Conservation (phyloP, 2,797 vertebrate species). For the Craterocephalus amniculus region DNA sequence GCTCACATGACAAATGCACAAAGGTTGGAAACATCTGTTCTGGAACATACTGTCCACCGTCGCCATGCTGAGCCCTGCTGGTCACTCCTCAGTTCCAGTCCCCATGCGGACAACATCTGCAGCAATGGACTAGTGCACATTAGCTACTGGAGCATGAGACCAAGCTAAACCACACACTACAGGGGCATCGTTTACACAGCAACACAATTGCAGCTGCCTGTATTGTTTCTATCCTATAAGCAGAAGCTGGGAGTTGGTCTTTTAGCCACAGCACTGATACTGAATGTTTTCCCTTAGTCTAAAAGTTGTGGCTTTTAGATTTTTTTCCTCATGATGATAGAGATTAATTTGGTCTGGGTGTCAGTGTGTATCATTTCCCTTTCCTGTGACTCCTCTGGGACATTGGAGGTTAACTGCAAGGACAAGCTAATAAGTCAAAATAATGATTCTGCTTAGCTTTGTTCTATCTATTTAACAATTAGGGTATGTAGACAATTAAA, state of each 20-base stretch:
- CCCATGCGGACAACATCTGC: conserved; percentile 79
- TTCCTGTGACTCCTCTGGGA: not conserved
- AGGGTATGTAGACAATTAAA: not conserved
- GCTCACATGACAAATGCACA: conserved; percentile 76
- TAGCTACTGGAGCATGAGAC: conserved; percentile 74
- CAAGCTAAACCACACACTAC: conserved; percentile 64
- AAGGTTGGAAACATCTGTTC: conserved; percentile 83
- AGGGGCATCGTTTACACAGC: conserved; percentile 36
- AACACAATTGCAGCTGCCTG: conserved; percentile 19
- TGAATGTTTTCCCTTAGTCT: not conserved
- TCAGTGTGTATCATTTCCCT: conserved; percentile 4
- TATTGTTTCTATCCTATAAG: not conserved
- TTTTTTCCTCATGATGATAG: not conserved
- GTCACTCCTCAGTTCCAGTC: conserved; percentile 73
- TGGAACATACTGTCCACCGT: conserved; percentile 71
- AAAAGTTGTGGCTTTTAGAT: not conserved
- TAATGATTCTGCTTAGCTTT: conserved; percentile 17
- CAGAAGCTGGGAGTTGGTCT: not conserved
- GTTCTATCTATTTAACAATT: conserved; percentile 4
- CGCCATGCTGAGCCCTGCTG: conserved; percentile 59
- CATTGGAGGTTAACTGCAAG: conserved; percentile 1
- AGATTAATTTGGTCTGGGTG: not conserved
- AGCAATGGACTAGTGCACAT: conserved; percentile 78
- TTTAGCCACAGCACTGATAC: not conserved
- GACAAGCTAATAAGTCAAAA: not conserved